A percentile compares a stretch with the other conserved stretches of the same genome.
Evolutionary conservation across 2,113 vertebrate genomes (phyloP).

Genomic region (Eptesicus fuscus): DNA sequence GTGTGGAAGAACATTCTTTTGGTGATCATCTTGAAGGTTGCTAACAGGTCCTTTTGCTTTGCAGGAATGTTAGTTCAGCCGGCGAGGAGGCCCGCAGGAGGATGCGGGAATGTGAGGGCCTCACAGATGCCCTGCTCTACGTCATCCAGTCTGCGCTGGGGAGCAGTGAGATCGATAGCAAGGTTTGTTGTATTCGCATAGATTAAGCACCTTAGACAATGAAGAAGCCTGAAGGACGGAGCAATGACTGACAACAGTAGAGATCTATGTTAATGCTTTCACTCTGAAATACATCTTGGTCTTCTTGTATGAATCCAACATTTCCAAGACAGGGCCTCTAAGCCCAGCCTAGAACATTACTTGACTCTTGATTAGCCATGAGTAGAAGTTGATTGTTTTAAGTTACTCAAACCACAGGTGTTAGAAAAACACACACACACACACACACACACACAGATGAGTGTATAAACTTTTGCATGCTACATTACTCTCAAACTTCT

Average conservation of each 20-base stretch:
- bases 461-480: background rate
- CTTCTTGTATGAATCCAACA: fast-evolving
- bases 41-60: conserved; percentile 77
- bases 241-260: fast-evolving
- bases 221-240: fast-evolving
- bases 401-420: background rate
- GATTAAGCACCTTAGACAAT: background rate
- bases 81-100: conserved; percentile 97
- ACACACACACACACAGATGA: no score
- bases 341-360: background rate
- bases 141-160: conserved; percentile 98
- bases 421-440: background rate
- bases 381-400: background rate
- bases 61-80: conserved; percentile 98
- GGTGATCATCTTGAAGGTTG: fast-evolving
- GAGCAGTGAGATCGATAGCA: conserved; percentile 99
- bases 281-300: background rate
- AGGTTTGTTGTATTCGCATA: conserved; percentile 86
- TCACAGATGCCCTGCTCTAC: conserved; percentile 96
- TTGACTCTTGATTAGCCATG: background rate
- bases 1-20: background rate
- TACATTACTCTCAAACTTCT: background rate
- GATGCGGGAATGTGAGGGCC: conserved; percentile 98
- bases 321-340: background rate
- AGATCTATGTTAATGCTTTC: background rate